Conservation (phyloP, 2,888 invertebrate species). For the Cinara cedri region DNA sequence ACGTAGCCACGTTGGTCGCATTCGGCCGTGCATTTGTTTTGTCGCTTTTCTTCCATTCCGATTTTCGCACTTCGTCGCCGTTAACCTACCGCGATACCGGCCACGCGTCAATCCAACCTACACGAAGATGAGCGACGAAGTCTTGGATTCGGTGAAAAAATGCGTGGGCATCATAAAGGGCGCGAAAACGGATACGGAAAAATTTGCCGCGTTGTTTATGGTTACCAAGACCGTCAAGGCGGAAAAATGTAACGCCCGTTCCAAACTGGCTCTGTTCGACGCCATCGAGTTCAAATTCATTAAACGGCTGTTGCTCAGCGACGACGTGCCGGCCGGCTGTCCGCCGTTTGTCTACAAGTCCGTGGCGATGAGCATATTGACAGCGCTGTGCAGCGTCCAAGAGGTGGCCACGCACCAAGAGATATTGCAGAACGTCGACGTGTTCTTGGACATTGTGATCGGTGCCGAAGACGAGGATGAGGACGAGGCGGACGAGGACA, state of each 20-base stretch:
- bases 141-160: slow-evolving; percentile 79
- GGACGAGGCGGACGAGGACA: slow-evolving; percentile 82
- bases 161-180: slow-evolving; percentile 80
- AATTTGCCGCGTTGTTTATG: slow-evolving; percentile 89
- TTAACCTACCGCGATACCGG: no score
- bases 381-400: slow-evolving; percentile 83
- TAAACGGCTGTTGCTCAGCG: slow-evolving; percentile 77
- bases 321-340: slow-evolving; percentile 83
- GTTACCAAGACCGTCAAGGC: slow-evolving; percentile 87
- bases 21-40: neutral
- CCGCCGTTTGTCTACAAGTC: slow-evolving; percentile 89
- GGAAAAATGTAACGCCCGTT: slow-evolving; percentile 75
- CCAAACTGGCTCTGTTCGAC: slow-evolving; percentile 83
- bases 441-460: slow-evolving; percentile 78
- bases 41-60: neutral
- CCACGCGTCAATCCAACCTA: neutral
- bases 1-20: neutral
- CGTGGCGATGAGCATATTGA: slow-evolving; percentile 84
- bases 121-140: slow-evolving; percentile 49
- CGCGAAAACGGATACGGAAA: slow-evolving; percentile 85
- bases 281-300: slow-evolving; percentile 88
- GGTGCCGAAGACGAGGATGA: slow-evolving; percentile 78
- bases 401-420: slow-evolving; percentile 82
- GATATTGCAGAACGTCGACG: slow-evolving; percentile 81
- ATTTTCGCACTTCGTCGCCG: no score